These are phyloP conservation scores for Coregonus suidteri DNA, from an alignment of 2,797 vertebrate species.

Conservation along the genomic window DNA sequence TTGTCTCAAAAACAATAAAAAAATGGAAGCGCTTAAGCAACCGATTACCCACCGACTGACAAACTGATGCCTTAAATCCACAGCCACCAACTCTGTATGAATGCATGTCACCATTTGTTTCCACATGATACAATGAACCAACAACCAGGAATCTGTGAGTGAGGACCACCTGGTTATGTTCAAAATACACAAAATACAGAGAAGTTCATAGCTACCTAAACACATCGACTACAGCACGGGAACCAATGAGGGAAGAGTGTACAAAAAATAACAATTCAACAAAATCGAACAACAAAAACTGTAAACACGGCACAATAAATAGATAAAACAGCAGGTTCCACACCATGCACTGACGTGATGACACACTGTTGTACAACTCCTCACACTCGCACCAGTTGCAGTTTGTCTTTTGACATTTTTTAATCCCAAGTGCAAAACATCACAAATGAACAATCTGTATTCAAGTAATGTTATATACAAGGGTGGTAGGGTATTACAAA, in stretches of 20 bases:
- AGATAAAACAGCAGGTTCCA: slow-evolving; percentile 95
- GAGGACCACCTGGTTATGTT: slow-evolving; percentile 83
- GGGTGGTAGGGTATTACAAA: slow-evolving; percentile 76
- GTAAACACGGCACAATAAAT: slow-evolving; percentile 99
- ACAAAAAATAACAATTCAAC: slow-evolving; percentile 76
- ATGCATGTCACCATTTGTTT: slow-evolving; percentile 82
- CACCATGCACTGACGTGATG: slow-evolving; percentile 86
- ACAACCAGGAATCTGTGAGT: slow-evolving; percentile 77
- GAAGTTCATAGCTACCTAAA: slow-evolving; percentile 86
- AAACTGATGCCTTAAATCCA: slow-evolving; percentile 80
- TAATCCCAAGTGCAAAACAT: slow-evolving; percentile 93
- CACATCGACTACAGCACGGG: slow-evolving; percentile 87
- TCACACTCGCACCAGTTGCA: slow-evolving; percentile 90
- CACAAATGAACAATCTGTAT: slow-evolving; percentile 94
- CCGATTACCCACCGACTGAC: slow-evolving; percentile 73
- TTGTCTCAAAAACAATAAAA: slow-evolving; percentile 80
- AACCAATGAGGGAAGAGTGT: slow-evolving; percentile 92
- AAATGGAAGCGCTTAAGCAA: slow-evolving; percentile 83
- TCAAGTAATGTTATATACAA: slow-evolving; percentile 99
- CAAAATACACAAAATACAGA: slow-evolving; percentile 86
- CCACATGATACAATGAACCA: slow-evolving; percentile 82
- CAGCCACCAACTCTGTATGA: slow-evolving; percentile 73
- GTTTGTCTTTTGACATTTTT: slow-evolving; percentile 81
- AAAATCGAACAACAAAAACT: slow-evolving; percentile 59
- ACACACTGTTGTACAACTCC: slow-evolving; percentile 84